Evolutionary conservation across 2,797 vertebrate genomes (phyloP).

Genomic region (Hozukius guyotensis): DNA sequence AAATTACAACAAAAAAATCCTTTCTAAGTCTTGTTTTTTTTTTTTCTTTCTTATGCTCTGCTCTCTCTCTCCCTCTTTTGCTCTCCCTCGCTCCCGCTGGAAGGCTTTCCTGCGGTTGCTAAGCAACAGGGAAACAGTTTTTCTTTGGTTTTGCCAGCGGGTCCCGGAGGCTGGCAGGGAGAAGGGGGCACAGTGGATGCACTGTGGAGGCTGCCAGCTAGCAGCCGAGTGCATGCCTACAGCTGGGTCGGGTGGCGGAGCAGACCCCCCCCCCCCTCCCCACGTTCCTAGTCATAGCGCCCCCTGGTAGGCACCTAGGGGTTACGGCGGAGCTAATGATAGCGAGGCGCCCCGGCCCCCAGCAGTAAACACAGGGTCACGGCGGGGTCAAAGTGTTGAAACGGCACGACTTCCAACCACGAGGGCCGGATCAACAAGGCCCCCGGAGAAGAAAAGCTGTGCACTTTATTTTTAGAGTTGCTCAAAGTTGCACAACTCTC

Average conservation of each 20-base stretch:
- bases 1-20: slow-evolving; percentile 70
- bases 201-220: slow-evolving; percentile 69
- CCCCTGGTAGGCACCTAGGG: slow-evolving; percentile 35
- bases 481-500: slow-evolving; percentile 13
- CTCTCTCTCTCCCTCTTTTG: slow-evolving; percentile 33
- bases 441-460: neutral
- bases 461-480: slow-evolving; percentile 14
- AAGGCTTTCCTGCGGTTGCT: slow-evolving; percentile 74
- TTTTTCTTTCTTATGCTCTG: neutral
- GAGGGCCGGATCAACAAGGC: neutral
- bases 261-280: neutral
- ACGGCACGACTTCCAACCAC: slow-evolving; percentile 16
- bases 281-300: slow-evolving; percentile 5
- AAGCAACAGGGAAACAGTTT: slow-evolving; percentile 79
- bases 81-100: slow-evolving; percentile 47
- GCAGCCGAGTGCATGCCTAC: slow-evolving; percentile 58
- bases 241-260: slow-evolving; percentile 55
- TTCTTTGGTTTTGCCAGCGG: slow-evolving; percentile 60
- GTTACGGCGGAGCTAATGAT: slow-evolving; percentile 7
- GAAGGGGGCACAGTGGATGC: slow-evolving; percentile 68
- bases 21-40: slow-evolving; percentile 40
- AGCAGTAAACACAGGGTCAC: slow-evolving; percentile 49
- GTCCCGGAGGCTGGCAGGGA: slow-evolving; percentile 70
- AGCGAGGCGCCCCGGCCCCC: slow-evolving; percentile 12
- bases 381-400: slow-evolving; percentile 40